A percentile compares a stretch with the other conserved stretches of the same genome.
Conservation (phyloP, 1,140 invertebrate species). For the Musca domestica region DNA sequence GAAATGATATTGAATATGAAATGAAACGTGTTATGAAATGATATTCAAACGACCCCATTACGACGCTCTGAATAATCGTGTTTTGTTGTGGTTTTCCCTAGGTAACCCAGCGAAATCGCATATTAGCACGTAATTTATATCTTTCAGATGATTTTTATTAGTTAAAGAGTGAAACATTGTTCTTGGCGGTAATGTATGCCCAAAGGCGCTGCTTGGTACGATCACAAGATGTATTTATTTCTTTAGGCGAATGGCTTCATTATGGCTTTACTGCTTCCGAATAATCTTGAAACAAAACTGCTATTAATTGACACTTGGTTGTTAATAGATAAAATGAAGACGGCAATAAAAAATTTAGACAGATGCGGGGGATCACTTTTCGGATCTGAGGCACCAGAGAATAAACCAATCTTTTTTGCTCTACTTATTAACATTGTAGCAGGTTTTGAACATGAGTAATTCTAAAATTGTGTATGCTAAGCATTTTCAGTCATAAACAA, state of each 20-base stretch:
- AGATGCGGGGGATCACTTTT: no score
- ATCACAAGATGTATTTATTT: conserved; percentile 9
- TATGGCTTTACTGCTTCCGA: not conserved
- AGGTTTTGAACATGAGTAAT: no score
- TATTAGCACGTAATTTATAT: conserved; percentile 7
- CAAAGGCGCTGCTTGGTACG: not conserved
- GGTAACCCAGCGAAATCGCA: not conserved
- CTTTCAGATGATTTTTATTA: conserved; percentile 3
- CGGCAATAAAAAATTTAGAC: not conserved
- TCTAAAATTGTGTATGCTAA: no score
- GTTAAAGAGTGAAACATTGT: no score
- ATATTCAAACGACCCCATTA: no score
- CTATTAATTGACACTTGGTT: conserved; percentile 11
- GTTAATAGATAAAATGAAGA: conserved; percentile 9
- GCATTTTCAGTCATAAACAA: no score
- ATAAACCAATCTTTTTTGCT: no score
- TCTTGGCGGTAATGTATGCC: not conserved
- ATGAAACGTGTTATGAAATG: no score
- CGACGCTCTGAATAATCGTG: no score
- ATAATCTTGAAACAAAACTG: not conserved
- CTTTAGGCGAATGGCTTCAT: conserved; percentile 4
- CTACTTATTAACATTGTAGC: no score
- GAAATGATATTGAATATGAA: not conserved
- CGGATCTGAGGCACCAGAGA: no score
- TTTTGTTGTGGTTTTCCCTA: not conserved